Conservation (phyloP, 2,113 vertebrate genomes). For the Merops nubicus region DNA sequence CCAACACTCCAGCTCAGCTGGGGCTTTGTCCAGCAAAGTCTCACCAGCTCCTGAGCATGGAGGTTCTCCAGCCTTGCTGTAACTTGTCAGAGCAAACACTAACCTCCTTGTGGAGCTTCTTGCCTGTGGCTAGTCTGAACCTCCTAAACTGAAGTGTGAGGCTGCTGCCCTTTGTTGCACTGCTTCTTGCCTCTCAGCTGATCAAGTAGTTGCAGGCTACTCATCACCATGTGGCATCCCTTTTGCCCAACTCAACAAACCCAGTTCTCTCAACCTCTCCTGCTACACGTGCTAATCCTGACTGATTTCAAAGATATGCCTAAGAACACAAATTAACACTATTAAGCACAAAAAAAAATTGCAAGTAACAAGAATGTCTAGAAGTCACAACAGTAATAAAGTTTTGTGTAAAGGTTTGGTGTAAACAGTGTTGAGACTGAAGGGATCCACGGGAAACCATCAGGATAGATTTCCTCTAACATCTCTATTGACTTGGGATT, state of each 20-base stretch:
- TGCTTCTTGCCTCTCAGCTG: not conserved
- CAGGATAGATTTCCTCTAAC: not conserved
- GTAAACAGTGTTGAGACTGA: not conserved
- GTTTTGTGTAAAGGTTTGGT: not conserved
- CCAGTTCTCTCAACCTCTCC: not conserved
- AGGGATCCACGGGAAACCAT: not conserved
- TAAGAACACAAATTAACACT: not conserved
- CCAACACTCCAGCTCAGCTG: not conserved
- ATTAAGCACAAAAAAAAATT: not conserved
- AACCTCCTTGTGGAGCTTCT: not conserved
- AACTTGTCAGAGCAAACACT: not conserved
- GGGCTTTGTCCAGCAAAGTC: not conserved
- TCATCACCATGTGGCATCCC: not conserved
- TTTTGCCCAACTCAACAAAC: not conserved
- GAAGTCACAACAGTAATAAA: not conserved
- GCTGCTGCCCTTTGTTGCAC: not conserved
- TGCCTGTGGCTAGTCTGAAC: not conserved
- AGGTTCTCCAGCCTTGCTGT: not conserved
- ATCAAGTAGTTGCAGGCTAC: not conserved
- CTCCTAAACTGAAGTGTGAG: rapidly evolving
- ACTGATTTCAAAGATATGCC: not conserved
- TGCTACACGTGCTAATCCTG: not conserved
- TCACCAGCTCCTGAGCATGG: not conserved
- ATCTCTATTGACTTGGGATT: not conserved
- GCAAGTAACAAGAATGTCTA: not conserved